These are phyloP conservation scores for Nesogale talazaci DNA, from an alignment of 2,113 vertebrate species.

Conservation along the genomic window DNA sequence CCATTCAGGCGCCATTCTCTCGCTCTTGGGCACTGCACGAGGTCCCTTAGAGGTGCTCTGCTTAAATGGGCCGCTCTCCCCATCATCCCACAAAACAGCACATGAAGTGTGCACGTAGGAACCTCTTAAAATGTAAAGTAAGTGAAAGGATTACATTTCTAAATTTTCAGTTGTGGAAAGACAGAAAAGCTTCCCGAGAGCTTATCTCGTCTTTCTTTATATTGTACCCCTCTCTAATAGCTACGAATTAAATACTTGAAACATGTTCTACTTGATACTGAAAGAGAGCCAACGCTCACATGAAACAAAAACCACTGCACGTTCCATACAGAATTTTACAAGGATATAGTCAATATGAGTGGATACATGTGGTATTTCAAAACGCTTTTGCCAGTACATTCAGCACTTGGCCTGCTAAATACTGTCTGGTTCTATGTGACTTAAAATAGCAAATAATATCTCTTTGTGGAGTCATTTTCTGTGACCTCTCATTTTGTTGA, in stretches of 20 bases:
- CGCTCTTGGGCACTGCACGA: not conserved
- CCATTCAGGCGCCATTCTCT: not conserved
- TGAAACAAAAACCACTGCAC: not conserved
- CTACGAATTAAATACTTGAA: not conserved
- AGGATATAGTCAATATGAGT: not conserved
- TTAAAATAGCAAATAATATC: constrained; percentile 1
- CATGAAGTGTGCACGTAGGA: not conserved
- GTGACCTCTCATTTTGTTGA: constrained; percentile 48
- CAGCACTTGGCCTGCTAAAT: constrained; percentile 7
- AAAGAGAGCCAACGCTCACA: not conserved
- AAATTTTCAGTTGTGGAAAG: not conserved
- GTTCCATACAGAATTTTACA: constrained; percentile 1
- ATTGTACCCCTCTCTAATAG: not conserved
- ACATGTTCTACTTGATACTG: not conserved
- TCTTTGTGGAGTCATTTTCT: not conserved
- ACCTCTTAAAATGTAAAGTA: not conserved
- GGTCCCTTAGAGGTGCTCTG: no score
- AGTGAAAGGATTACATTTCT: not conserved
- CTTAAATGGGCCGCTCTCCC: no score
- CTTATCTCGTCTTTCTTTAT: not conserved
- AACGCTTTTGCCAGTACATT: not conserved
- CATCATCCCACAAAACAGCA: no score
- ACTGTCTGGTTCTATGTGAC: not conserved
- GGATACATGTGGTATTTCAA: not conserved
- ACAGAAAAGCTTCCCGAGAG: not conserved